Base-by-base conservation (phyloP, 2,888 invertebrate species). In the Alloscopus bannaensis region DNA sequence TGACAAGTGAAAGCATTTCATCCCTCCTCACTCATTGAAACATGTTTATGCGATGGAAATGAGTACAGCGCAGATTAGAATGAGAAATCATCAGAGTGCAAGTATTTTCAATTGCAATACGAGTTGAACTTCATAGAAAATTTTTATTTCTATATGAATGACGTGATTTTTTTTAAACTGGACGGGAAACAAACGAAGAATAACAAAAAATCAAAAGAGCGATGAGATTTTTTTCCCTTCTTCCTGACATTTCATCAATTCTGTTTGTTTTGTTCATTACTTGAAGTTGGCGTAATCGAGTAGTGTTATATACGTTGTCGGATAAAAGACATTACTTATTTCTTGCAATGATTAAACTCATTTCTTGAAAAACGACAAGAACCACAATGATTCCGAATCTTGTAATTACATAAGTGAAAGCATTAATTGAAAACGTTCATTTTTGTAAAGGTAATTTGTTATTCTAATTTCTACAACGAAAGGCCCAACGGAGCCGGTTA, bases 101-200 rank as follows among this genome's bases (percentile, higher is more conserved):
- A n/a, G n/a, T n/a, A n/a, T n/a, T n/a, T n/a, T n/a, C n/a, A n/a
- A n/a, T n/a, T 24, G 45, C 26, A 60, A 26, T 42, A 31, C 68
- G 68, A 52, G n/a, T 66, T 62, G 52, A 69, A 52, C 68, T 69
- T 55, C 68, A 77, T 78, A 78, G 78, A 78, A 78, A 78, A n/a
- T 71, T 71, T 76, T 78, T 77, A 77, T 77, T 78, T 78, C 78
- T 78, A 45, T 70, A 47, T 71, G 78, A 78, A 78, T 78, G 78
- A 78, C 78, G 78, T 78, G 76, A 55, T 65, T 13, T 57, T 78
- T 78, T 55, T 64, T n/a, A n/a, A 36, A 80, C 72, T 82, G 82
- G 82, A 82, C 82, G 82, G 82, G 82, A 80, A 80, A 82, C 80
- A 80, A 82, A 78, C 71, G 78, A 81, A 83, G 75, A 70, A 83